Base-by-base conservation (phyloP, 1,140 invertebrate species). In the Meloidogyne floridensis region DNA sequence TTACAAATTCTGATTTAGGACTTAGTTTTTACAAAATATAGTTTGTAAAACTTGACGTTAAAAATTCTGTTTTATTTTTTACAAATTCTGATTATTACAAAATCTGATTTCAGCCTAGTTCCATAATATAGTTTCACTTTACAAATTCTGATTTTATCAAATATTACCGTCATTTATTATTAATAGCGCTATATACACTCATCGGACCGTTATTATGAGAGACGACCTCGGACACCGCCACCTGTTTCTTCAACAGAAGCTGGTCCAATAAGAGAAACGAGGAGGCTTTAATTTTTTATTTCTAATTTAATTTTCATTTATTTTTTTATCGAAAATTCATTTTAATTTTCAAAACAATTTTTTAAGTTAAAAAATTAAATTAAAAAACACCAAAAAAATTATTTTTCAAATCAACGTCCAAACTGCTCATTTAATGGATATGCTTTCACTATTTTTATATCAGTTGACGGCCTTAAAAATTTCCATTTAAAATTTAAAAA, bases 361-460 rank as follows among this genome's bases (percentile, higher is more conserved):
- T 54, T 11, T 6, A 54, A 76, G 5, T 13, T 11, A n/a, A 11
- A 54, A 77, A 65, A 11, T n/a, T 32, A 53, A 10, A 42, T 15
- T 43, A 7, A 20, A 3, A 76, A 76, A 13, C 7, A 75, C 15
- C 13, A 13, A n/a, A 6, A 65, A 56, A 77, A 15, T 77, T 18
- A 15, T 7, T 18, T 6, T 18, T 6, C 13, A 18, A 54, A 15
- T n/a, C n/a, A 56, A 42, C 32, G 69, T 77, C 75, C 56, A 77
- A 77, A 77, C 43, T 65, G 32, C 56, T 77, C 75, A 69, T 15
- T 77, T 5, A 56, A 47, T 77, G 80, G 80, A 75, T 81, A 81
- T 4, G 80, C 80, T 15, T 81, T 81, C 13, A 65, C 54, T 43
- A 81, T 75, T 81, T 75, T 81, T 11, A 81, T 47, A 43, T 81